These are phyloP conservation scores for Morpho helenor DNA, from an alignment of 2,888 invertebrate genomes.

Conservation along the genomic window DNA sequence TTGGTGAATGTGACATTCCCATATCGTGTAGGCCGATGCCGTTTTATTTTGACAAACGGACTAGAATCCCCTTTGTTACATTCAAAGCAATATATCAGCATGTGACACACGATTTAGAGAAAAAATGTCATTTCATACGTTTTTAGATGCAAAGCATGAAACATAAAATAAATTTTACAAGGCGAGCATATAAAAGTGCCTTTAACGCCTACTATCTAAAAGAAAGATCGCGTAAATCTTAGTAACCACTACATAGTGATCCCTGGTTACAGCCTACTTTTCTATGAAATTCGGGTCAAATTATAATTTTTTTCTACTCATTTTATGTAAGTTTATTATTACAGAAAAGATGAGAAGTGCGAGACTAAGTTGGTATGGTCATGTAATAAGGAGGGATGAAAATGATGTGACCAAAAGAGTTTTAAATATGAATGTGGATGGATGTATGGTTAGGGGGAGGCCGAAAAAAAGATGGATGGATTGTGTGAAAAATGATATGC, in stretches of 20 bases:
- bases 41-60: conserved; percentile 73
- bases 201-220: conserved; percentile 19
- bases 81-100: conserved; percentile 64
- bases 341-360: no score
- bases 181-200: conserved; percentile 21
- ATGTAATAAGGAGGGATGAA: no score
- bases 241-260: background rate
- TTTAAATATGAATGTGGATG: no score
- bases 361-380: no score
- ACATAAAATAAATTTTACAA: conserved; percentile 27
- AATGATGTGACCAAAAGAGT: no score
- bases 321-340: no score
- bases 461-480: no score
- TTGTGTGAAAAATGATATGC: no score
- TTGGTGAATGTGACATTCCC: conserved; percentile 39
- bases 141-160: conserved; percentile 29
- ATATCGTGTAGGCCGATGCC: conserved; percentile 53
- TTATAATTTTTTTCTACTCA: conserved; percentile 7
- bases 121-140: conserved; percentile 46
- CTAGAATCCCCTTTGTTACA: conserved; percentile 63
- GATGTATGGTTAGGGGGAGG: no score
- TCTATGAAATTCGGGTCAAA: background rate
- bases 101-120: conserved; percentile 54
- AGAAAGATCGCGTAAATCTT: background rate
- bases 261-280: background rate